A percentile compares a stretch with the other conserved stretches of the same genome.
These are phyloP conservation scores for Bolborhynchus lineola DNA, from an alignment of 2,113 vertebrate species.

Conservation along the genomic window DNA sequence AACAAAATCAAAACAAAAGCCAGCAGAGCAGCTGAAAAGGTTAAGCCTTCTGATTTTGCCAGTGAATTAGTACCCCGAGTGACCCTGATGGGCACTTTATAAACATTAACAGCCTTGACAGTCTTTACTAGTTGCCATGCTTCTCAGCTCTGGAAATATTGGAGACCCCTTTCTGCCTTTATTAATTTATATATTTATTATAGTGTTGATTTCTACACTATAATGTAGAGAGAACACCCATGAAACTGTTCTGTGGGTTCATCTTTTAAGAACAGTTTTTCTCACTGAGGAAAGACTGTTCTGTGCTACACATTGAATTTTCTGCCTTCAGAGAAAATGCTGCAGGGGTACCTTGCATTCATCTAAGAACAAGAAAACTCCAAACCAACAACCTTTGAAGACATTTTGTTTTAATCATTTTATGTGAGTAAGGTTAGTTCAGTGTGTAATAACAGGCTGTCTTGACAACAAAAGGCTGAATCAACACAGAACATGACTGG, in stretches of 20 bases:
- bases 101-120: conserved; percentile 5
- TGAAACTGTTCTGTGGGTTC: not conserved
- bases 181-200: conserved; percentile 42
- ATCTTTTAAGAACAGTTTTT: not conserved
- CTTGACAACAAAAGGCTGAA: conserved; percentile 63
- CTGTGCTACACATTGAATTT: not conserved
- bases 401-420: conserved; percentile 33
- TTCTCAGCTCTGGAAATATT: not conserved
- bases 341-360: not conserved
- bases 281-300: not conserved
- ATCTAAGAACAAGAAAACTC: not conserved
- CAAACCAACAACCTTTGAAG: not conserved
- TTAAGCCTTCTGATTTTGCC: not conserved
- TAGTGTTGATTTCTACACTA: not conserved
- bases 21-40: not conserved
- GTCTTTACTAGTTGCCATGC: not conserved
- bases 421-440: conserved; percentile 2
- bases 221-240: not conserved
- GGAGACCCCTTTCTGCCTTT: not conserved
- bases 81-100: conserved; percentile 9
- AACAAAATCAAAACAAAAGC: not conserved
- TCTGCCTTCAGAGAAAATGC: not conserved
- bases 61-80: not conserved
- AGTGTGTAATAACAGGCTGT: conserved; percentile 59
- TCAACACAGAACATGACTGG: conserved; percentile 43